Percentiles rank a stretch among this genome's conserved stretches.
Conservation (phyloP, 53 echinoderm and acorn worm genomes). For the Crossaster papposus region DNA sequence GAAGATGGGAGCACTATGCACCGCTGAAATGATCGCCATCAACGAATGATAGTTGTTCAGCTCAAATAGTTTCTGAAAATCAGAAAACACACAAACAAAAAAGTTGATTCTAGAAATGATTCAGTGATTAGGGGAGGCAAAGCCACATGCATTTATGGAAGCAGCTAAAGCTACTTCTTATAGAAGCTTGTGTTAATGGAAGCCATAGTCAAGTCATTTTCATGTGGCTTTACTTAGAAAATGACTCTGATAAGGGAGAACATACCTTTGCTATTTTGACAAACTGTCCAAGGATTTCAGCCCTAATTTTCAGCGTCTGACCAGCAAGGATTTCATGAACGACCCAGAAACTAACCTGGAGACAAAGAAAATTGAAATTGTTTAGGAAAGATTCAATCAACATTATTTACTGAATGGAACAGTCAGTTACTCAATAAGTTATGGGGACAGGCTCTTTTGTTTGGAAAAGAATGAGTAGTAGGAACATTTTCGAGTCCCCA, state of each 20-base stretch:
- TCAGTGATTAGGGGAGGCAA: not conserved
- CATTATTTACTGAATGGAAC: not conserved
- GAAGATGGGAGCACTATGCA: slow-evolving; percentile 97
- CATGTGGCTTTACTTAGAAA: not conserved
- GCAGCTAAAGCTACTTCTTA: no score
- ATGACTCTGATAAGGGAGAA: not conserved
- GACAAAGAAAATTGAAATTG: not conserved
- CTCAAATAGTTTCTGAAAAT: slow-evolving; percentile 88
- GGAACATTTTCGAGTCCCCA: no score
- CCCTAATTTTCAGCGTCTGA: slow-evolving; percentile 91
- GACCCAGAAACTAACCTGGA: slow-evolving; percentile 97
- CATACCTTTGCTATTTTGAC: slow-evolving; percentile 94
- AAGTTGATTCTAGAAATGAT: not conserved
- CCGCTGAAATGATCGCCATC: slow-evolving; percentile 92
- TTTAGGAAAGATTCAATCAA: not conserved
- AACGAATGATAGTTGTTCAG: slow-evolving; percentile 92
- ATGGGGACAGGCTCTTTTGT: no score
- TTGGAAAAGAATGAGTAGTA: no score
- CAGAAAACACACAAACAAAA: not conserved
- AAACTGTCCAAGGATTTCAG: slow-evolving; percentile 95
- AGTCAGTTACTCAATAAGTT: not conserved
- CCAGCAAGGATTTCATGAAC: slow-evolving; percentile 90
- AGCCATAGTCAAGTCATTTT: not conserved
- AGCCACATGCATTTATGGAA: no score
- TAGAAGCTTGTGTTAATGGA: not conserved